A percentile compares a stretch with the other conserved stretches of the same genome.
Conservation (phyloP, 92 coral and sea anemone species). For the Epizoanthus fatuus region DNA sequence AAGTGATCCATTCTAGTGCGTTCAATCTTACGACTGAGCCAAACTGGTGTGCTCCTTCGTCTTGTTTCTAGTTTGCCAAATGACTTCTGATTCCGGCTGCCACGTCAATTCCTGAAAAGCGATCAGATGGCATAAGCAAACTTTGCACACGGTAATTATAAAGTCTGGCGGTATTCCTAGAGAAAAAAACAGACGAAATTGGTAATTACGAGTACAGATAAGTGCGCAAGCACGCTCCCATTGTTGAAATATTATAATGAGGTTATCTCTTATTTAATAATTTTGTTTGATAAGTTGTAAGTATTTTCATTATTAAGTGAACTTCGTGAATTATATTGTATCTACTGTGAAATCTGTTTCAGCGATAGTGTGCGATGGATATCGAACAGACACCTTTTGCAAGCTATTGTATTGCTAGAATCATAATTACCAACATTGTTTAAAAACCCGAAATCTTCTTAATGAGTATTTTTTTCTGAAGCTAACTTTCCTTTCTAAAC, state of each 20-base stretch:
- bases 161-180: background rate
- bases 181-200: background rate
- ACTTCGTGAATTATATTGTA: background rate
- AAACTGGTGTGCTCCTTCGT: background rate
- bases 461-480: background rate
- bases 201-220: background rate
- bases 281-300: background rate
- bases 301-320: background rate
- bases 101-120: background rate
- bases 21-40: background rate
- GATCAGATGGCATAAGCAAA: background rate
- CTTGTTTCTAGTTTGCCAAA: background rate
- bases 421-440: background rate
- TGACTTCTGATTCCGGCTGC: background rate
- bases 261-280: background rate
- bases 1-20: background rate
- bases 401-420: background rate
- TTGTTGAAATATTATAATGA: constrained; percentile 1
- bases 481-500: background rate
- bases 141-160: background rate
- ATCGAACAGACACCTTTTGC: background rate
- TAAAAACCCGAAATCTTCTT: background rate
- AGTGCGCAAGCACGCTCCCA: background rate
- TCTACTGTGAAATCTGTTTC: background rate
- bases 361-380: no score